These are phyloP conservation scores for Petrocephalus sullivani DNA, from an alignment of 2,797 vertebrate genomes.

Conservation along the genomic window DNA sequence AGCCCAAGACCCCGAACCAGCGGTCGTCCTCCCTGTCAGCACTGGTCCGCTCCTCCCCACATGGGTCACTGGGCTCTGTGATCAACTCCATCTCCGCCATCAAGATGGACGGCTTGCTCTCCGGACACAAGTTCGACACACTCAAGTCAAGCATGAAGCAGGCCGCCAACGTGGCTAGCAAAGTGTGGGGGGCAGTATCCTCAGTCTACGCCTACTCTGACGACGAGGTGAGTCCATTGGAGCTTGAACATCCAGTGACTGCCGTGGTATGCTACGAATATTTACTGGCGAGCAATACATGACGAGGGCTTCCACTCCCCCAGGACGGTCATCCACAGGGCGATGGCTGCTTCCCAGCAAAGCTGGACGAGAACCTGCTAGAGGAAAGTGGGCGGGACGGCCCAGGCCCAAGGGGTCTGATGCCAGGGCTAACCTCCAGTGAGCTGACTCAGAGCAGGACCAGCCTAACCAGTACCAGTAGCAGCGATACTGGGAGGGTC, in stretches of 20 bases:
- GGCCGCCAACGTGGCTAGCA: conserved; percentile 89
- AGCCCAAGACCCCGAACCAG: conserved; percentile 66
- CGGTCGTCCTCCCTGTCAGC: conserved; percentile 76
- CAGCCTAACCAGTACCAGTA: conserved; percentile 84
- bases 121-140: conserved; percentile 91
- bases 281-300: background rate
- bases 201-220: conserved; percentile 87
- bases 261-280: background rate
- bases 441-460: conserved; percentile 86
- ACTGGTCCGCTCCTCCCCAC: conserved; percentile 77
- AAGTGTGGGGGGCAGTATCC: conserved; percentile 84
- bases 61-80: conserved; percentile 82
- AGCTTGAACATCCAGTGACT: background rate
- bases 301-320: background rate
- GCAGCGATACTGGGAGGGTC: conserved; percentile 77
- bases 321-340: conserved; percentile 72
- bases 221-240: conserved; percentile 75
- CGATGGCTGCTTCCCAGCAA: conserved; percentile 72
- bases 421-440: conserved; percentile 67
- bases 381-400: conserved; percentile 56
- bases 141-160: conserved; percentile 92
- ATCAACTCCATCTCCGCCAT: conserved; percentile 84
- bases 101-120: conserved; percentile 85
- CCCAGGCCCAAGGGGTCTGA: conserved; percentile 48
- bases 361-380: conserved; percentile 74